A percentile compares a stretch with the other conserved stretches of the same genome.
Evolutionary conservation across 2,797 vertebrate species (phyloP).

Genomic region (Leptodactylus fallax): DNA sequence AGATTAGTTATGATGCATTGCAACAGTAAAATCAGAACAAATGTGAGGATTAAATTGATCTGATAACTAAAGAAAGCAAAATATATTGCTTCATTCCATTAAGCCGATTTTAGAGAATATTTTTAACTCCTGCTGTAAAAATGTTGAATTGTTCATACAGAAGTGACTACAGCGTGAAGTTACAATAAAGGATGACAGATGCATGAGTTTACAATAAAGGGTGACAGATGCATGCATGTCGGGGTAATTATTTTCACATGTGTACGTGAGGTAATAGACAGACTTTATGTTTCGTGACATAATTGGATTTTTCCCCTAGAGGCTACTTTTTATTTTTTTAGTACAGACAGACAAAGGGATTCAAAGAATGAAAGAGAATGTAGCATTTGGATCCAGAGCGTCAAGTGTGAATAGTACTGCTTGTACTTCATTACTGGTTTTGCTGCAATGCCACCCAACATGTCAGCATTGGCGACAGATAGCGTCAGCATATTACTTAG

Average conservation of each 20-base stretch:
- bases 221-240: not conserved
- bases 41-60: conserved; percentile 59
- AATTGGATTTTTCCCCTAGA: not conserved
- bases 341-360: too few species aligned
- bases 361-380: too few species aligned
- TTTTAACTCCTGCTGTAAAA: conserved; percentile 51
- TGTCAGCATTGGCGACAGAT: not conserved
- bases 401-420: not conserved
- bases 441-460: not conserved
- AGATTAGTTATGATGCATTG: conserved; percentile 62
- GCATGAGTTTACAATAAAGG: not conserved
- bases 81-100: conserved; percentile 60
- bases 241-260: not conserved
- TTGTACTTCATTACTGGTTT: not conserved
- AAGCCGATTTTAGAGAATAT: conserved; percentile 57
- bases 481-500: not conserved
- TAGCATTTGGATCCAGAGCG: too few species aligned
- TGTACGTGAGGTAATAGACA: not conserved
- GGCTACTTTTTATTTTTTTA: not conserved
- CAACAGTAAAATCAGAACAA: conserved; percentile 59
- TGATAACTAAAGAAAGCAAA: conserved; percentile 60
- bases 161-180: conserved; percentile 4
- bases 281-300: not conserved
- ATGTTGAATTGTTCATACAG: conserved; percentile 9
- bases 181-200: not conserved